phyloP scores from a whole-genome alignment of 2,797 vertebrate species.

The Tragelaphus eurycerus region DNA sequence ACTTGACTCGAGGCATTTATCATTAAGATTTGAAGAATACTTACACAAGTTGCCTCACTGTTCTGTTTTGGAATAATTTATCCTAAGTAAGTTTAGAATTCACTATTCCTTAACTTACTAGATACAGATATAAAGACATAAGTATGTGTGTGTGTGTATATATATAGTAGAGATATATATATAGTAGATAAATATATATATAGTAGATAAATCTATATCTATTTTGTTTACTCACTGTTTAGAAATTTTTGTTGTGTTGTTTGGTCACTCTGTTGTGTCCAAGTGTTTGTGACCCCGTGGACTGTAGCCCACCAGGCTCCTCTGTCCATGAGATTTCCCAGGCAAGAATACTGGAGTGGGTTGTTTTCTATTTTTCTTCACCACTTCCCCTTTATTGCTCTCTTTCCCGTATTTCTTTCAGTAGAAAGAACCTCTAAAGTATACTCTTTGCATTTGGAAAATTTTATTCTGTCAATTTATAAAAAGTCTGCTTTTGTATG shows the following conservation, averaged over 20 bases:
- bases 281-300: background rate
- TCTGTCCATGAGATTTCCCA: background rate
- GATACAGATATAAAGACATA: background rate
- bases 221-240: background rate
- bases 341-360: background rate
- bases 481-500: background rate
- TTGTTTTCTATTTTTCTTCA: background rate
- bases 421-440: background rate
- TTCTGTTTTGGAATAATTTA: background rate
- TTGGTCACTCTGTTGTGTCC: background rate
- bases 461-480: background rate
- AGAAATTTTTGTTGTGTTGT: background rate
- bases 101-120: background rate
- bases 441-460: background rate
- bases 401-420: background rate
- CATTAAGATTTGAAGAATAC: background rate
- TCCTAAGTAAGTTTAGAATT: background rate
- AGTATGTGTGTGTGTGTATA: background rate
- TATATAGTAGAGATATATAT: too few species aligned
- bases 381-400: background rate
- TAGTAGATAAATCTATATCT: background rate
- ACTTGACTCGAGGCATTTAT: background rate
- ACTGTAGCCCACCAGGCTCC: background rate
- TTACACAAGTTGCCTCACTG: background rate
- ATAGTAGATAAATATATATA: background rate